These are phyloP conservation scores for Tangara arthus DNA, from an alignment of 2,797 vertebrate genomes.

Conservation along the genomic window DNA sequence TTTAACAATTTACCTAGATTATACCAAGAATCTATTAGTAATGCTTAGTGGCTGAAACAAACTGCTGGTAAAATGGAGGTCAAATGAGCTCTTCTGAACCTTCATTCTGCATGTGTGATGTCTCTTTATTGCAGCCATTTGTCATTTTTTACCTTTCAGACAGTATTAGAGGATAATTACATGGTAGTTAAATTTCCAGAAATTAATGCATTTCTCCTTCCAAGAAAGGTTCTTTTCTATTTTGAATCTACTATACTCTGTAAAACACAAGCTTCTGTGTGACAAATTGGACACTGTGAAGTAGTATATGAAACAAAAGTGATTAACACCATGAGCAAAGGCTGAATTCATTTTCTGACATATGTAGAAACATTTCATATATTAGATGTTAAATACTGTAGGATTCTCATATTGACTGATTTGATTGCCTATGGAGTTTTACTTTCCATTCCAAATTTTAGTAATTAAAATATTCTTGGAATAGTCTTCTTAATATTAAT, in stretches of 20 bases:
- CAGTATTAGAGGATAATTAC: slow-evolving; percentile 36
- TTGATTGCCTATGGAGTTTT: not conserved
- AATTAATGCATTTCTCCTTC: slow-evolving; percentile 34
- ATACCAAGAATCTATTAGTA: not conserved
- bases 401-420: not conserved
- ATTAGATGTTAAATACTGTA: not conserved
- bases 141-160: slow-evolving; percentile 49
- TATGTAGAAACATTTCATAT: slow-evolving; percentile 22
- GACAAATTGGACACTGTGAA: slow-evolving; percentile 9
- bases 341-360: slow-evolving; percentile 6
- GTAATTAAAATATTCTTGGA: slow-evolving; percentile 25
- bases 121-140: slow-evolving; percentile 39
- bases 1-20: slow-evolving; percentile 11
- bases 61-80: not conserved
- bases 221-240: slow-evolving; percentile 20
- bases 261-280: not conserved
- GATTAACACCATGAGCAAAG: slow-evolving; percentile 30
- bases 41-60: not conserved
- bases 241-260: not conserved
- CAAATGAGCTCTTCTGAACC: not conserved
- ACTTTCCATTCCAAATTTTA: slow-evolving; percentile 39
- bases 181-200: slow-evolving; percentile 9
- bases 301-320: not conserved
- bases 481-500: slow-evolving; percentile 23
- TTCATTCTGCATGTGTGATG: not conserved